phyloP scores from a whole-genome alignment of 92 coral and sea anemone species.

The Epizoanthus scotinus region DNA sequence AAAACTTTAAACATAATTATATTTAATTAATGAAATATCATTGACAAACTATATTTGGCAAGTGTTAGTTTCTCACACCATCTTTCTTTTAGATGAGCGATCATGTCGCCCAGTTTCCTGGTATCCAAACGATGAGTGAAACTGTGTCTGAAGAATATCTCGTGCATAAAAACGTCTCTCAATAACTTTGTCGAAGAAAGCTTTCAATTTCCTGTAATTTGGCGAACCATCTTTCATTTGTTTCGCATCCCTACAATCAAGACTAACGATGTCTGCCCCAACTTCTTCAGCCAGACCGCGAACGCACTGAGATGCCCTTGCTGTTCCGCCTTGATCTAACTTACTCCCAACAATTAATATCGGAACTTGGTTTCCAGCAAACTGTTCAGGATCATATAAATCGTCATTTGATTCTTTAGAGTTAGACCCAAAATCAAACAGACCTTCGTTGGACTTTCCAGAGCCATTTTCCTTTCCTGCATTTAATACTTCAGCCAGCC shows the following conservation, averaged over 20 bases:
- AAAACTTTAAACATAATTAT: too few relatives aligned
- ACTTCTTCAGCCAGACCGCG: constrained; percentile 95
- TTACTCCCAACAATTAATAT: constrained; percentile 93
- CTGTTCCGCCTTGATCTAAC: constrained; percentile 87
- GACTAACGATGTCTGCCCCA: constrained; percentile 90
- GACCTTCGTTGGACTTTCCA: constrained; percentile 47
- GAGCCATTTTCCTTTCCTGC: constrained; percentile 73
- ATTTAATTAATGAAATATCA: too few relatives aligned
- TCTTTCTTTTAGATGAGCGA: constrained; percentile 74
- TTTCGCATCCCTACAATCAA: constrained; percentile 78
- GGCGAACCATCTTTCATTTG: constrained; percentile 73
- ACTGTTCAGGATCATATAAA: constrained; percentile 93
- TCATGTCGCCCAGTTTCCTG: constrained; percentile 70
- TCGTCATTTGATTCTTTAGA: constrained; percentile 64
- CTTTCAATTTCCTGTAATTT: constrained; percentile 65
- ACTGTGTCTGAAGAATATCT: constrained; percentile 49
- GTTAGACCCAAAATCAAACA: constrained; percentile 82
- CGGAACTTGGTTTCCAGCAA: constrained; percentile 97
- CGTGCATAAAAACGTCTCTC: constrained; percentile 88
- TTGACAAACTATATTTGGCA: too few relatives aligned
- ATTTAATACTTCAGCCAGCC: constrained; percentile 90
- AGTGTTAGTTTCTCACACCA: constrained; percentile 48
- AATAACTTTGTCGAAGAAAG: constrained; percentile 89
- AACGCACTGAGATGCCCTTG: constrained; percentile 72
- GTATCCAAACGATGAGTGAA: constrained; percentile 57